phyloP scores from a whole-genome alignment of 2,888 invertebrate species.

The Himalopsyche tibetana region DNA sequence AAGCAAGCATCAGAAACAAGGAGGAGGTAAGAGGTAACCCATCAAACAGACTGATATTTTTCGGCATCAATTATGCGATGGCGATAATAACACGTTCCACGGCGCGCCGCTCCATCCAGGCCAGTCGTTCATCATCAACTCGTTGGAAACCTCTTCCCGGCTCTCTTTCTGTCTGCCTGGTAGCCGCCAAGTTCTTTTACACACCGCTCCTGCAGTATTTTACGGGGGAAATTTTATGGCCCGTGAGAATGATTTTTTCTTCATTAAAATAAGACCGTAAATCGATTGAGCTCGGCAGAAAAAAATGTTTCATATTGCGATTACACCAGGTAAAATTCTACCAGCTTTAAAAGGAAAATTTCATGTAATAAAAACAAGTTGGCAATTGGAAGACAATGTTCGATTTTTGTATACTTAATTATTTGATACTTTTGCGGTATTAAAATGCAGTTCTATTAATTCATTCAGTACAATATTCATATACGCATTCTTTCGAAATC shows the following conservation, averaged over 20 bases:
- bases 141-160: constrained; percentile 53
- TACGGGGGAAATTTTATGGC: constrained; percentile 38
- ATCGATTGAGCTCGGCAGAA: background rate
- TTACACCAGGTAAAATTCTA: no score
- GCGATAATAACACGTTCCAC: constrained; percentile 64
- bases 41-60: constrained; percentile 61
- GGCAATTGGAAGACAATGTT: no score
- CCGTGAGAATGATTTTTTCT: constrained; percentile 35
- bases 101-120: constrained; percentile 57
- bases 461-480: no score
- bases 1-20: constrained; percentile 41
- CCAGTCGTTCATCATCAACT: constrained; percentile 61
- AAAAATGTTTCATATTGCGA: background rate
- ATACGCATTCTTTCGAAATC: no score
- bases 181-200: constrained; percentile 16
- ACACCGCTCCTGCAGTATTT: constrained; percentile 35
- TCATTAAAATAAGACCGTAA: constrained; percentile 36
- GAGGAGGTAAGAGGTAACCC: constrained; percentile 49
- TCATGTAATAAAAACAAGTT: no score
- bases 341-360: no score
- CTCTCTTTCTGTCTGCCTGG: constrained; percentile 39
- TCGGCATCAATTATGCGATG: constrained; percentile 64
- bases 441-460: no score
- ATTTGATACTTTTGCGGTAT: no score
- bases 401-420: no score